Evolutionary conservation across 2,888 invertebrate genomes (phyloP), one percentile per base, ranked within the genome.

Genomic region (Drosophila acutilabella): DNA sequence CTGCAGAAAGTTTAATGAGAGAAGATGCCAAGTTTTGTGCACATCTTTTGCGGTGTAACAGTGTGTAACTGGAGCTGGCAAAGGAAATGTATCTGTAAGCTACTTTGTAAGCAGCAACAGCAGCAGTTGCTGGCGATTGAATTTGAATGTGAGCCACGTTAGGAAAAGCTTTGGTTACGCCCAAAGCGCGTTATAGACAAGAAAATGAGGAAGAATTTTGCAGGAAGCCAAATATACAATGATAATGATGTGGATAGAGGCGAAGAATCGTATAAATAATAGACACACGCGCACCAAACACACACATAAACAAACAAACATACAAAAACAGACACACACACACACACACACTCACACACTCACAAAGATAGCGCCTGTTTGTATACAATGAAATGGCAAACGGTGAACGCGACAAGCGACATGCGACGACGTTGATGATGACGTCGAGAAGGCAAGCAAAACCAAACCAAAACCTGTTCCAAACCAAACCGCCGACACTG

Each of bases 401-500:
- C 71, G 64, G 51, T 41, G 40, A 61, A 73, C 53, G 78, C 64
- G 73, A 72, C 73, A 73, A 54, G 60, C 61, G 66, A 74, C 71
- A 71, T 56, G 58, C 66, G 61, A 76, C 74, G 64, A 69, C 59
- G 61, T 60, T 65, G 64, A 51, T 59, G 65, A 61, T 59, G 79
- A 51, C 44, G 67, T 47, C 51, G 67, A 18, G 61, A 45, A 62
- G 66, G 65, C 68, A 67, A 78, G 69, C 44, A 59, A 30, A 69
- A 64, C 71, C 40, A 60, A 73, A 71, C 67, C 71, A 58, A 58
- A 61, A 72, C 69, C 56, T 42, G 65, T 64, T 62, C 40, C 60
- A 70, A 77, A 62, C 18, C 77, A 74, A 81, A 80, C 81, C 79
- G 77, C 70, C 68, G 73, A 71, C 87, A 87, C 79, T 77, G 78